Conservation (phyloP, 2,888 invertebrate genomes). For the Diplolepis rosae region DNA sequence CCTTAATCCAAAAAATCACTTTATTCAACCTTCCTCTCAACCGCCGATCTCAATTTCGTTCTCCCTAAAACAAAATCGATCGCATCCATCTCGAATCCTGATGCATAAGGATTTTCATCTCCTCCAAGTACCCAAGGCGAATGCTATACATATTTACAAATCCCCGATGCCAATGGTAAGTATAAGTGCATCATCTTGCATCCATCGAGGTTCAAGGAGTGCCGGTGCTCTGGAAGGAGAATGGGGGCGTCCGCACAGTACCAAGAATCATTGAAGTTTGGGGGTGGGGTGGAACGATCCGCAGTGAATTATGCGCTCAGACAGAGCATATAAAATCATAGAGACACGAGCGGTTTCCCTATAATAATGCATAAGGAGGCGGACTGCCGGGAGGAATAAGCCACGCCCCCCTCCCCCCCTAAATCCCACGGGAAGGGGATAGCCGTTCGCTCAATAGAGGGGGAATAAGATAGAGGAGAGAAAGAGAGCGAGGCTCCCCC, state of each 20-base stretch:
- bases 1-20: not conserved
- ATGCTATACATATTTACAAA: conserved; percentile 30
- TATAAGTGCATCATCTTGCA: conserved; percentile 47
- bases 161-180: conserved; percentile 43
- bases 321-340: conserved; percentile 71
- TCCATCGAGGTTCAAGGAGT: conserved; percentile 36
- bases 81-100: conserved; percentile 29
- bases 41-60: conserved; percentile 18
- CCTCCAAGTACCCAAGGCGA: conserved; percentile 28
- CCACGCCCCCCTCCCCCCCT: conserved; percentile 63
- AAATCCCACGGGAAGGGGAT: conserved; percentile 52
- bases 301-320: conserved; percentile 57
- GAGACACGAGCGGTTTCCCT: conserved; percentile 62
- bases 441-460: conserved; percentile 26
- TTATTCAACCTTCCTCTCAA: not conserved
- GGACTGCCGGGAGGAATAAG: conserved; percentile 58
- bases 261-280: conserved; percentile 1
- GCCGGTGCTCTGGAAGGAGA: conserved; percentile 33
- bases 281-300: conserved; percentile 34
- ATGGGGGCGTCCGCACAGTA: conserved; percentile 40
- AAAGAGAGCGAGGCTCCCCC: conserved; percentile 8
- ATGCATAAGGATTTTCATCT: conserved; percentile 31
- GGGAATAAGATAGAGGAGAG: conserved; percentile 33
- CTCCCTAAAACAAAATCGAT: conserved; percentile 27
- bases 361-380: conserved; percentile 74